Evolutionary conservation across 2,888 invertebrate genomes (phyloP), one percentile per base, ranked within the genome.

Genomic region (Pyrocoelia pectoralis): DNA sequence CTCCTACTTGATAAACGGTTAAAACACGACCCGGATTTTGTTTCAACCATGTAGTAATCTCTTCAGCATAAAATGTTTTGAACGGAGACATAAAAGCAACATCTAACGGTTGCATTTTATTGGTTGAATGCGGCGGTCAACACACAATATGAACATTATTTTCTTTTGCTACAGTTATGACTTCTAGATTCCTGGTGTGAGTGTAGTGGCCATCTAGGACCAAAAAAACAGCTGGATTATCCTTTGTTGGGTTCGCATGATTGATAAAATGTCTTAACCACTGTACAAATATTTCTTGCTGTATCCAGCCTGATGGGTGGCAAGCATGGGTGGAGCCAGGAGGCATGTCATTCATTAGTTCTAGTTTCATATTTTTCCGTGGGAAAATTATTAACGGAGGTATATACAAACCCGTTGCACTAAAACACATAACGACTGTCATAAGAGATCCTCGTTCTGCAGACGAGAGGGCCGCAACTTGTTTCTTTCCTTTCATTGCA

Each of bases 101-200:
- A 72, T 59, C 63, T 72, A 56, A 72, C 71, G 77, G 68, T 71
- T 77, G 71, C 69, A 75, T 56, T 71, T 56, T 48, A 43, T 74
- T 69, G 0, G 74, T 71, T 40, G 67, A 71, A 52, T 73, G 78
- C 8, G 78, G 76, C 15, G 77, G 78, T 14, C 78, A 67, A 54
- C 74, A 74, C 6, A 79, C 51, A n/a, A 80, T 69, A 18, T 72
- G 68, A 6, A 76, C 68, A 46, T 59, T 24, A 51, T 68, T 65
- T 8, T 14, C 43, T 18, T 65, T 49, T 15, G 61, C 68, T 19
- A 61, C 12, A 43, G 59, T 59, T 10, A 70, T 65, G 1, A 66
- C 55, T 1, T 65, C 65, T 10, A 66, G 28, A 48, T 67, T 66
- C 51, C 57, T 64, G 14, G 68, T 66, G 24, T 67, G 63, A 9